Evolutionary conservation across 2,888 invertebrate species (phyloP).

Genomic region (Chironomus riparius): DNA sequence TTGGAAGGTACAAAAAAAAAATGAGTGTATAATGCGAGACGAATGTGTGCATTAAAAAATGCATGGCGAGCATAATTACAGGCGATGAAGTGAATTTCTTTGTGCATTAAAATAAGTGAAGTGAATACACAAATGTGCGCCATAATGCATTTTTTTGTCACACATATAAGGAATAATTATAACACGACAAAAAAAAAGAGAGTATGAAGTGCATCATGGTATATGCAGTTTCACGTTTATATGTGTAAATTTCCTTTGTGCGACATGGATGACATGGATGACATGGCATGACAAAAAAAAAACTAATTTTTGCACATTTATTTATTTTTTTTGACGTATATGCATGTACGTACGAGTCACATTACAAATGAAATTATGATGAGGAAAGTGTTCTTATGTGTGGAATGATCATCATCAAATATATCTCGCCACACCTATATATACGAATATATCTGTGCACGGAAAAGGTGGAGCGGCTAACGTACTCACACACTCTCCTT

Average conservation of each 20-base stretch:
- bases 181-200: background rate
- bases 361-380: background rate
- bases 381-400: background rate
- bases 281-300: background rate
- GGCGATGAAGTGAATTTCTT: slow-evolving; percentile 13
- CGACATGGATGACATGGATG: background rate
- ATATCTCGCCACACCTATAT: too few species aligned
- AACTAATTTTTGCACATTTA: too few species aligned
- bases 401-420: background rate
- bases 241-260: background rate
- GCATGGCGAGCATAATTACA: slow-evolving; percentile 25
- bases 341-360: background rate
- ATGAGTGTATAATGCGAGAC: background rate
- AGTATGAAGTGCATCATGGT: background rate
- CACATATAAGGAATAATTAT: slow-evolving; percentile 15
- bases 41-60: background rate
- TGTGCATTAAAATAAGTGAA: background rate
- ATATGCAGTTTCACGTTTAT: background rate
- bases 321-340: background rate
- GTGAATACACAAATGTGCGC: slow-evolving; percentile 19
- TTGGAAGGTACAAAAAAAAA: background rate
- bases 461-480: too few species aligned
- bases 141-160: slow-evolving; percentile 24
- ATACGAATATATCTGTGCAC: too few species aligned
- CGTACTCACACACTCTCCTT: too few species aligned